These are phyloP conservation scores for Zelostemma sp. DNA, from an alignment of 1,140 invertebrate species.

Conservation along the genomic window DNA sequence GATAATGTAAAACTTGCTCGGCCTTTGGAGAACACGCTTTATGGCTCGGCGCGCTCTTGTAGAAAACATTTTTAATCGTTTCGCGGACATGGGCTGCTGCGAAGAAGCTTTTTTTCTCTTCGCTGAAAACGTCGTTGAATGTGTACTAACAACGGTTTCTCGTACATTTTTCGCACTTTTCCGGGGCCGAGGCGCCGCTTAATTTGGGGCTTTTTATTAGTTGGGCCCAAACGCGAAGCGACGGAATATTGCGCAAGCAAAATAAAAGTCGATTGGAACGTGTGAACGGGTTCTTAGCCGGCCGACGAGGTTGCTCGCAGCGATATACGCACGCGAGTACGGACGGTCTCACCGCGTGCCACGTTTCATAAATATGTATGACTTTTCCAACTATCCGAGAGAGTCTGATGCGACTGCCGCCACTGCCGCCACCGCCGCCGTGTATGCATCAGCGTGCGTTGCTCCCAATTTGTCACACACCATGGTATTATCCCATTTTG, in stretches of 20 bases:
- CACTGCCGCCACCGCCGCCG: slow-evolving; percentile 31
- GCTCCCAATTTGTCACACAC: slow-evolving; percentile 71
- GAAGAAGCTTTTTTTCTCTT: slow-evolving; percentile 43
- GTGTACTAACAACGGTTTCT: slow-evolving; percentile 38
- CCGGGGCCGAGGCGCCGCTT: too few species aligned
- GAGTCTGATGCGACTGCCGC: too few species aligned
- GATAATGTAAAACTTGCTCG: slow-evolving; percentile 42
- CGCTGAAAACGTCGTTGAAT: slow-evolving; percentile 38
- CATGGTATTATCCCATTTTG: slow-evolving; percentile 68
- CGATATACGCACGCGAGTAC: slow-evolving; percentile 19
- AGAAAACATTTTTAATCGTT: slow-evolving; percentile 46
- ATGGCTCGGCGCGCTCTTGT: slow-evolving; percentile 41
- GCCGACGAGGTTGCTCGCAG: slow-evolving; percentile 33
- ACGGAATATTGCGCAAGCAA: too few species aligned
- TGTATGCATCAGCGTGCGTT: slow-evolving; percentile 59
- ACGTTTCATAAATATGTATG: slow-evolving; percentile 65
- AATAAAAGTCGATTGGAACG: slow-evolving; percentile 37
- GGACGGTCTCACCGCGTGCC: slow-evolving; percentile 48
- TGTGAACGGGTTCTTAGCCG: slow-evolving; percentile 52
- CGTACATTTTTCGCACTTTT: too few species aligned
- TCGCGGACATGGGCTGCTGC: slow-evolving; percentile 34
- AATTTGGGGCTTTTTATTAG: too few species aligned
- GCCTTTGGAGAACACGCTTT: slow-evolving; percentile 46
- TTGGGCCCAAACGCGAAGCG: too few species aligned
- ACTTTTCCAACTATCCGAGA: slow-evolving; percentile 55